Conservation (phyloP, 2,888 invertebrate species). For the Adineta ricciae region DNA sequence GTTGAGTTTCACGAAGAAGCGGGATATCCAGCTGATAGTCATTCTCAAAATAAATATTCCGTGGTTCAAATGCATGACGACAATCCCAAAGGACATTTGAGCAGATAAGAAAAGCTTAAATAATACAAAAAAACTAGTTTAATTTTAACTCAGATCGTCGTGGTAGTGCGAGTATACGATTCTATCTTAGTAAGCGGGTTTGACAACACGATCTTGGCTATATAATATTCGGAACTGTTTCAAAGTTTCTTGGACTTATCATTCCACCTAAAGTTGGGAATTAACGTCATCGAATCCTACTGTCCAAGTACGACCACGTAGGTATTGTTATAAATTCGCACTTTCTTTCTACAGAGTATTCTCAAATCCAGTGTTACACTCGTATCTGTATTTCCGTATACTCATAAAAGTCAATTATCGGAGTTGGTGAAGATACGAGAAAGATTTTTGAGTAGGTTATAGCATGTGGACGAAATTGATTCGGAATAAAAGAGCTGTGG, state of each 20-base stretch:
- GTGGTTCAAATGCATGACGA: constrained; percentile 27
- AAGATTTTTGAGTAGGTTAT: background rate
- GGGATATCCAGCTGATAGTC: constrained; percentile 20
- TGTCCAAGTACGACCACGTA: background rate
- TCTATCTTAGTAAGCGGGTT: constrained; percentile 2
- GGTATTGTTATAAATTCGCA: too few species aligned
- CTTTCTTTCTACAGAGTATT: too few species aligned
- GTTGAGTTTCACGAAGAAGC: background rate
- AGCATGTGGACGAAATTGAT: constrained; percentile 24
- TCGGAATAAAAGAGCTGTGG: constrained; percentile 23
- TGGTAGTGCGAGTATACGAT: background rate
- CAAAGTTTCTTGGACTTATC: background rate
- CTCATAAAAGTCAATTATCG: background rate
- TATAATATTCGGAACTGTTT: constrained; percentile 9
- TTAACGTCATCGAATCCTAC: background rate
- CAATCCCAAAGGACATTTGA: background rate
- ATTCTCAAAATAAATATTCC: constrained; percentile 16
- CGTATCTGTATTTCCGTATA: background rate
- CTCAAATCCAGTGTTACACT: too few species aligned
- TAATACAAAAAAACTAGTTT: too few species aligned
- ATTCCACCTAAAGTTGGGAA: constrained; percentile 23
- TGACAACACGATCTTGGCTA: constrained; percentile 23
- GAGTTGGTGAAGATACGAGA: background rate
- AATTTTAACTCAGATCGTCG: background rate
- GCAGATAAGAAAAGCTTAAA: too few species aligned